Base-by-base conservation (phyloP, 1,140 invertebrate species). In the Neodiprion pinetum region DNA sequence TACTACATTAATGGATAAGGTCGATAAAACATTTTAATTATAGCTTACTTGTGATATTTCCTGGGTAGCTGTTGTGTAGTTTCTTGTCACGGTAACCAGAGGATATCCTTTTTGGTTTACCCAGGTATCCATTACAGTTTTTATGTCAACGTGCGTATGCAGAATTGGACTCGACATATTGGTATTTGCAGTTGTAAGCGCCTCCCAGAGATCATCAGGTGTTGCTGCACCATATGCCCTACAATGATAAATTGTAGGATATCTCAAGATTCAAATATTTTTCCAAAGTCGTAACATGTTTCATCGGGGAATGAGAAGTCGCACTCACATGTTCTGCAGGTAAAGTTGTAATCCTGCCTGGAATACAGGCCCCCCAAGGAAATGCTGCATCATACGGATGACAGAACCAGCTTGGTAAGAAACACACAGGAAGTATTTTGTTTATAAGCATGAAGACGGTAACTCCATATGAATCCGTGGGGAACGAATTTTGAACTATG, bases 101-200 rank as follows among this genome's bases (percentile, higher is more conserved):
- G 94, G 94, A 84, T 92, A 94, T 53, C 91, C 91, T 77, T 90
- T 92, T 80, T 94, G 92, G 48, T 92, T 83, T 1, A 91, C 92
- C 94, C 94, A 96, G 0, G 93, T 91, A 72, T 92, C 90, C 88
- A 93, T 92, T 72, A 93, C 89, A 0, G 88, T 78, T 40, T 86
- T 85, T 10, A 91, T 81, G 7, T 84, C 86, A 0, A 88, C 82
- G 40, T 67, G 70, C 5, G 21, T 77, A 11, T 5, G 80, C 49
- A 12, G 86, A 70, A 2, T 88, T 81, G 17, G 86, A 85, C 74
- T 86, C 87, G 3, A 76, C 77, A 17, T 92, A 87, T 21, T 89
- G 91, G 80, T 90, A 85, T 77, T 92, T 89, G 12, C 53, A 17
- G 53, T 61, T 61, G 53, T 61, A 17, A 97, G 86, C 12, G 91